phyloP scores from a whole-genome alignment of 2,797 vertebrate species.

The Heliangelus exortis region DNA sequence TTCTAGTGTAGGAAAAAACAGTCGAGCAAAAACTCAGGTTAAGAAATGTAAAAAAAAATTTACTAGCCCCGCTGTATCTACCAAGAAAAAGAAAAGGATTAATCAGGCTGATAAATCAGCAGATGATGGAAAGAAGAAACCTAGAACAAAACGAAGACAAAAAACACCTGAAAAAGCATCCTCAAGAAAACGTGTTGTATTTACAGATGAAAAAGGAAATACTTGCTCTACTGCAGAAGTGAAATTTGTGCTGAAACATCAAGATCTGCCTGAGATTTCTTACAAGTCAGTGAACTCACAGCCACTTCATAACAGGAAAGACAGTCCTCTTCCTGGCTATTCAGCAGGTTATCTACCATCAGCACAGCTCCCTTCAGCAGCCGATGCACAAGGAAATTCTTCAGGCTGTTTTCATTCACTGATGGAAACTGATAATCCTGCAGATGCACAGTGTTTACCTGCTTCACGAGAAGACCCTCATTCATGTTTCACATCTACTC shows the following conservation, averaged over 20 bases:
- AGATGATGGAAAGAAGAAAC: slow-evolving; percentile 77
- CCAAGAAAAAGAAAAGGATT: slow-evolving; percentile 81
- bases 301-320: slow-evolving; percentile 74
- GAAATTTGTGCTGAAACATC: slow-evolving; percentile 64
- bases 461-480: slow-evolving; percentile 78
- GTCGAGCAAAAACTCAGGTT: slow-evolving; percentile 77
- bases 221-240: slow-evolving; percentile 54
- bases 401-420: slow-evolving; percentile 73
- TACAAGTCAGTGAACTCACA: slow-evolving; percentile 71
- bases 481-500: slow-evolving; percentile 73
- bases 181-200: slow-evolving; percentile 74
- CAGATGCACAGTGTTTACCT: slow-evolving; percentile 63
- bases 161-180: slow-evolving; percentile 69
- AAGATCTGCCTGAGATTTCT: slow-evolving; percentile 64
- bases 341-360: slow-evolving; percentile 77
- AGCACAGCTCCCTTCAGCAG: slow-evolving; percentile 74
- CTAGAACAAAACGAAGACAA: slow-evolving; percentile 77
- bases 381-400: slow-evolving; percentile 70
- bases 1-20: slow-evolving; percentile 72
- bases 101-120: slow-evolving; percentile 74
- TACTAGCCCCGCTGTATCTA: slow-evolving; percentile 63
- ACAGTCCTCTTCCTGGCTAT: slow-evolving; percentile 67
- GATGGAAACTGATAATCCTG: slow-evolving; percentile 72
- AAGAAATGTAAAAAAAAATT: slow-evolving; percentile 84
- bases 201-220: slow-evolving; percentile 72